phyloP scores from a whole-genome alignment of 1,140 invertebrate genomes.

The Drosophila pseudoobscura region DNA sequence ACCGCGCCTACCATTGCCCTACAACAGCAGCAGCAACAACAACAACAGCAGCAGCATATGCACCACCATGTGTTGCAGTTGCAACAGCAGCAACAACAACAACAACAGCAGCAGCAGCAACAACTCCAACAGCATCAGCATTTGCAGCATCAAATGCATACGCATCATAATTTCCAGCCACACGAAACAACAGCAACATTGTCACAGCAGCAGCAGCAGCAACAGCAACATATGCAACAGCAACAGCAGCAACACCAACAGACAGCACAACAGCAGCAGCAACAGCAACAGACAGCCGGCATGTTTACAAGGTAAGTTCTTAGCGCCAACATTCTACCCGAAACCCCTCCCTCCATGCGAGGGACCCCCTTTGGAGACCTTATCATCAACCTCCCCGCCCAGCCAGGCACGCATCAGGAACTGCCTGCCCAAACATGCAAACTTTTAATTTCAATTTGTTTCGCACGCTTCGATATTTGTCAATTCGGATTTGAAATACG shows the following conservation, averaged over 20 bases:
- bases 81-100: conserved; percentile 65
- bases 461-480: conserved; percentile 78
- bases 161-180: conserved; percentile 76
- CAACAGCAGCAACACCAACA: conserved; percentile 64
- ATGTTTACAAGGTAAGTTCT: conserved; percentile 82
- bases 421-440: conserved; percentile 68
- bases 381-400: conserved; percentile 25
- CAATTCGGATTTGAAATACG: conserved; percentile 65
- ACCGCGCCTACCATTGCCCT: conserved; percentile 54
- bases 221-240: conserved; percentile 53
- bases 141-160: conserved; percentile 71
- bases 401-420: conserved; percentile 51
- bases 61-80: conserved; percentile 63
- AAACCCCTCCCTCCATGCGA: conserved; percentile 1
- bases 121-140: conserved; percentile 71
- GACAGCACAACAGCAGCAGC: conserved; percentile 41
- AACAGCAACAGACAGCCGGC: conserved; percentile 66
- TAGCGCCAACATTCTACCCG: conserved; percentile 65
- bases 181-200: conserved; percentile 51
- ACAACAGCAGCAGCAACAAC: conserved; percentile 58
- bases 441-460: conserved; percentile 82
- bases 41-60: conserved; percentile 58
- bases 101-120: conserved; percentile 63
- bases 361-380: conserved; percentile 1
- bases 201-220: conserved; percentile 53